A percentile compares a stretch with the other conserved stretches of the same genome.
Conservation (phyloP, 1,140 invertebrate genomes). For the Cecropterus lyciades region DNA sequence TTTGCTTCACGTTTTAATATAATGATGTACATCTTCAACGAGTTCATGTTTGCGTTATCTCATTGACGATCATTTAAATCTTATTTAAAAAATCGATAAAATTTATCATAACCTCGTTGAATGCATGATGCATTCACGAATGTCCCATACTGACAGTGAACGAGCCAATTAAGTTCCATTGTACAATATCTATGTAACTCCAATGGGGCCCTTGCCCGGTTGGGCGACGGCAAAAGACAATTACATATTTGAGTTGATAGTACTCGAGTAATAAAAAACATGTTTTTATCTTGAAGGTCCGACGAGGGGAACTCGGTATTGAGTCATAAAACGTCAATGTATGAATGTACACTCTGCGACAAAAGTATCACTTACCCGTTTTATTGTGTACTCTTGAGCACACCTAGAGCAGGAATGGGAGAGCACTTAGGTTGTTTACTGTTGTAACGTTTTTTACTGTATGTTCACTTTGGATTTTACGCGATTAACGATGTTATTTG, state of each 20-base stretch:
- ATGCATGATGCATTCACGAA: conserved; percentile 17
- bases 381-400: conserved; percentile 11
- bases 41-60: too few species aligned
- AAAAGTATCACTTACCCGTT: conserved; percentile 28
- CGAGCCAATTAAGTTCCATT: conserved; percentile 46
- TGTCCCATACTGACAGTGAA: conserved; percentile 16
- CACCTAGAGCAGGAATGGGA: conserved; percentile 6
- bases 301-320: conserved; percentile 27
- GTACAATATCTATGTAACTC: conserved; percentile 44
- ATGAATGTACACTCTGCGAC: conserved; percentile 21
- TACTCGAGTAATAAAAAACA: conserved; percentile 48
- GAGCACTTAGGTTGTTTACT: conserved; percentile 15
- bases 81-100: neutral
- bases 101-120: conserved; percentile 12
- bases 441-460: conserved; percentile 4
- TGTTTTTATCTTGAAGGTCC: conserved; percentile 45
- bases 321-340: conserved; percentile 31
- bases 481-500: neutral
- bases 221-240: conserved; percentile 45
- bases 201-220: conserved; percentile 42
- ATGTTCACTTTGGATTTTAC: conserved; percentile 2
- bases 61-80: too few species aligned
- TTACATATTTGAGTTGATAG: conserved; percentile 55
- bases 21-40: too few species aligned
- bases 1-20: too few species aligned